phyloP scores from a whole-genome alignment of 92 coral and sea anemone genomes.

The Chrysogorgia sp. region DNA sequence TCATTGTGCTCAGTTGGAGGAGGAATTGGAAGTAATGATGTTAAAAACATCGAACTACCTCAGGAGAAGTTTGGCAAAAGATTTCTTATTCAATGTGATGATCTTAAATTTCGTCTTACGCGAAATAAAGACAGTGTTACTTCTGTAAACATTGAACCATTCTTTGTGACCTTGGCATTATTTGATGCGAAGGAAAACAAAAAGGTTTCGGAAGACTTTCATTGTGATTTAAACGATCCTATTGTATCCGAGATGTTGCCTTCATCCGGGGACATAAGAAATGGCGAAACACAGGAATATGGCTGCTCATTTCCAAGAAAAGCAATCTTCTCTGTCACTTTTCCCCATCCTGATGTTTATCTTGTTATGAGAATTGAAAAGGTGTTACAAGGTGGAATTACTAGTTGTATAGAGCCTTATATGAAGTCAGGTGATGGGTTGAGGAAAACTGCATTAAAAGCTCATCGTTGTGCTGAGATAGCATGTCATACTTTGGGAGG shows the following conservation, averaged over 20 bases:
- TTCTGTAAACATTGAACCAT: constrained; percentile 89
- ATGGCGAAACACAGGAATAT: constrained; percentile 28
- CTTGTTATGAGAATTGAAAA: constrained; percentile 85
- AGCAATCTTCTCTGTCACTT: constrained; percentile 91
- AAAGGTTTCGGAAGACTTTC: constrained; percentile 93
- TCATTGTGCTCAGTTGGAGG: constrained; percentile 67
- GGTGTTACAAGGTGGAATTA: constrained; percentile 91
- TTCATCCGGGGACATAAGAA: constrained; percentile 31
- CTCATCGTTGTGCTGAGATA: constrained; percentile 85
- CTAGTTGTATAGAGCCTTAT: constrained; percentile 86
- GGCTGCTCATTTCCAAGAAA: constrained; percentile 39
- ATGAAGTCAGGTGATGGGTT: constrained; percentile 92
- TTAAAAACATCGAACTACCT: constrained; percentile 82
- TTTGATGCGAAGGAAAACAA: constrained; percentile 88
- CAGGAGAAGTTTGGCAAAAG: constrained; percentile 82
- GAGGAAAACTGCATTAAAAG: constrained; percentile 79
- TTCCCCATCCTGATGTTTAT: constrained; percentile 85
- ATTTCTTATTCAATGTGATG: constrained; percentile 75
- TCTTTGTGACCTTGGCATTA: constrained; percentile 80
- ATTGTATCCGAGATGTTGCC: constrained; percentile 74
- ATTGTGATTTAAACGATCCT: constrained; percentile 84
- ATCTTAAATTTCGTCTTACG: constrained; percentile 88
- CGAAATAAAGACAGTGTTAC: constrained; percentile 64
- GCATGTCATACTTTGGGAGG: constrained; percentile 80
- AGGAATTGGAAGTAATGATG: constrained; percentile 78